A percentile compares a stretch with the other conserved stretches of the same genome.
These are phyloP conservation scores for Himalopsyche anomala DNA, from an alignment of 2,888 invertebrate species.

Conservation along the genomic window DNA sequence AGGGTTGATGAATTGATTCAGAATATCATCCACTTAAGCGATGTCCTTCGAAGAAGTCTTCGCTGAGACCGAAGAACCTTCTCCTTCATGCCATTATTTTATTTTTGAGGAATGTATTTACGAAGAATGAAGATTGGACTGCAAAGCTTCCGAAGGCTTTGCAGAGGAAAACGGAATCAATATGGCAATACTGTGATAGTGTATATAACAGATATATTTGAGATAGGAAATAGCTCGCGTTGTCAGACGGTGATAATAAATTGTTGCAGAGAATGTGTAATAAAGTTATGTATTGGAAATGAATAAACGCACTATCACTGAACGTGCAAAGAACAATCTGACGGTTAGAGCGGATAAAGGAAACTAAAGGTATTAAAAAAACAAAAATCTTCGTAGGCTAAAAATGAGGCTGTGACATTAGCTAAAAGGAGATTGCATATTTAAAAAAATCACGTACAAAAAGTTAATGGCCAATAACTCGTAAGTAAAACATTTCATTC, in stretches of 20 bases:
- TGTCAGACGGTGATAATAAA: slow-evolving; percentile 48
- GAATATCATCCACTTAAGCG: background rate
- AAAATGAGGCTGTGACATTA: slow-evolving; percentile 78
- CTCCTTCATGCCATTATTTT: slow-evolving; percentile 41
- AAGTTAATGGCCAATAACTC: slow-evolving; percentile 74
- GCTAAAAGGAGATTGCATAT: slow-evolving; percentile 70
- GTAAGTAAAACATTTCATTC: slow-evolving; percentile 70
- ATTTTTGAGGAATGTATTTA: slow-evolving; percentile 45
- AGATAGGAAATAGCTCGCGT: slow-evolving; percentile 54
- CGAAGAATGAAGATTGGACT: slow-evolving; percentile 39
- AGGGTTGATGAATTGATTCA: background rate
- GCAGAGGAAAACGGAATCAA: slow-evolving; percentile 49
- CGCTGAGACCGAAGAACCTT: background rate
- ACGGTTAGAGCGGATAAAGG: slow-evolving; percentile 48
- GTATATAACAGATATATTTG: slow-evolving; percentile 65
- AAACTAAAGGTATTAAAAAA: slow-evolving; percentile 56
- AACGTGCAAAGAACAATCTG: slow-evolving; percentile 63
- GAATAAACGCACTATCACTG: slow-evolving; percentile 64
- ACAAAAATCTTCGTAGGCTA: slow-evolving; percentile 76
- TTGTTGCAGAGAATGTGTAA: slow-evolving; percentile 47
- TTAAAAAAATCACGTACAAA: slow-evolving; percentile 69
- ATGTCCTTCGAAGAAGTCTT: slow-evolving; percentile 39
- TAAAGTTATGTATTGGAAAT: slow-evolving; percentile 61
- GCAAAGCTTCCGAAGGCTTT: slow-evolving; percentile 17
- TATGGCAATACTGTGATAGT: slow-evolving; percentile 65